phyloP scores from a whole-genome alignment of 1,140 invertebrate species.

The Calycopis cecrops region DNA sequence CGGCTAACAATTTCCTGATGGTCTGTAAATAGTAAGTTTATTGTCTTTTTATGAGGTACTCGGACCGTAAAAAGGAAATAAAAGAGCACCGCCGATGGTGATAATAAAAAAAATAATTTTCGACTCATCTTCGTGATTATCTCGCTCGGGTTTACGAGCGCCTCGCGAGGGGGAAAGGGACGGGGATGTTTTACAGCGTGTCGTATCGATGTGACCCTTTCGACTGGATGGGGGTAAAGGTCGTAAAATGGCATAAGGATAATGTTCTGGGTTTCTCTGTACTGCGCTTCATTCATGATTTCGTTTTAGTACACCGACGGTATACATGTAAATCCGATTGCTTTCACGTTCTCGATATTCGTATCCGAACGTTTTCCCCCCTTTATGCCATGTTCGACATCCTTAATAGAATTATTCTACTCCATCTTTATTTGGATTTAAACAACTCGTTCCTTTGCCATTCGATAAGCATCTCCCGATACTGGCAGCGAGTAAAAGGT shows the following conservation, averaged over 20 bases:
- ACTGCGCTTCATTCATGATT: conserved; percentile 74
- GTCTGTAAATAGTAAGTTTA: conserved; percentile 76
- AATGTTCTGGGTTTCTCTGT: conserved; percentile 71
- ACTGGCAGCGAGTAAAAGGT: not conserved
- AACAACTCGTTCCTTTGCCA: conserved; percentile 22
- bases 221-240: conserved; percentile 69
- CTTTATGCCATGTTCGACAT: conserved; percentile 59
- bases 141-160: conserved; percentile 59
- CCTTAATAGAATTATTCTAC: conserved; percentile 56
- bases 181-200: conserved; percentile 54
- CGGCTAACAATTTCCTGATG: conserved; percentile 75
- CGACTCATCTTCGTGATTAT: conserved; percentile 72
- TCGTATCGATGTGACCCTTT: conserved; percentile 67
- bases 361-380: conserved; percentile 46
- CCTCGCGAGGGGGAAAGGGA: conserved; percentile 43
- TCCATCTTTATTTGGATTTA: conserved; percentile 35
- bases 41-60: conserved; percentile 75
- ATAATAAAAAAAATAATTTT: conserved; percentile 76
- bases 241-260: conserved; percentile 75
- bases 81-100: conserved; percentile 74
- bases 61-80: conserved; percentile 75
- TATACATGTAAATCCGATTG: conserved; percentile 72
- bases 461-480: not conserved
- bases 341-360: conserved; percentile 56
- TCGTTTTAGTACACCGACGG: conserved; percentile 67